Percentiles rank a stretch among this genome's conserved stretches.
Conservation (phyloP, 2,797 vertebrate species). For the Ispidina picta region DNA sequence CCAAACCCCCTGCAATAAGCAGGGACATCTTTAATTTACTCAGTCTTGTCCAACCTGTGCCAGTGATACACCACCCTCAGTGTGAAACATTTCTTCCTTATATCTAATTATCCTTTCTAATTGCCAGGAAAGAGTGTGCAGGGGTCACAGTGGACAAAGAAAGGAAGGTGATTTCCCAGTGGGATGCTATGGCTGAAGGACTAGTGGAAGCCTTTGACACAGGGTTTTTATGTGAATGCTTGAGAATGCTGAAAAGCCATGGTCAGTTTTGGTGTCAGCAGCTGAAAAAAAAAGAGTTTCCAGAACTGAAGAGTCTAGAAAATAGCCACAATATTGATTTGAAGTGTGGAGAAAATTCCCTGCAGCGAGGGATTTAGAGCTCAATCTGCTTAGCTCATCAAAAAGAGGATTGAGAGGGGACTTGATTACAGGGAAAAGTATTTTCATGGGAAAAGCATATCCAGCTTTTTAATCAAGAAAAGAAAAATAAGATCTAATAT, state of each 20-base stretch:
- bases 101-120: background rate
- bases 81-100: background rate
- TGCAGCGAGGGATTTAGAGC: conserved; percentile 41
- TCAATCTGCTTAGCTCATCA: conserved; percentile 67
- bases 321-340: conserved; percentile 48
- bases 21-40: background rate
- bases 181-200: background rate
- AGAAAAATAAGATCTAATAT: conserved; percentile 14
- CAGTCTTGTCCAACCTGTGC: background rate
- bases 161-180: background rate
- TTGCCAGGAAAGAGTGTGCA: background rate
- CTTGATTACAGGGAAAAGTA: conserved; percentile 58
- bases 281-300: background rate
- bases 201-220: background rate
- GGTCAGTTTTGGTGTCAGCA: background rate
- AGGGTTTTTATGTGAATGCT: background rate
- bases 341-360: conserved; percentile 42
- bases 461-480: conserved; percentile 61
- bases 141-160: background rate
- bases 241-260: background rate
- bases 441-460: conserved; percentile 43
- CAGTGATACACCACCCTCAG: background rate
- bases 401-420: conserved; percentile 65
- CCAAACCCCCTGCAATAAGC: background rate
- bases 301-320: background rate